Base-by-base conservation (phyloP, 1,140 invertebrate species). In the Cephus cinctus region DNA sequence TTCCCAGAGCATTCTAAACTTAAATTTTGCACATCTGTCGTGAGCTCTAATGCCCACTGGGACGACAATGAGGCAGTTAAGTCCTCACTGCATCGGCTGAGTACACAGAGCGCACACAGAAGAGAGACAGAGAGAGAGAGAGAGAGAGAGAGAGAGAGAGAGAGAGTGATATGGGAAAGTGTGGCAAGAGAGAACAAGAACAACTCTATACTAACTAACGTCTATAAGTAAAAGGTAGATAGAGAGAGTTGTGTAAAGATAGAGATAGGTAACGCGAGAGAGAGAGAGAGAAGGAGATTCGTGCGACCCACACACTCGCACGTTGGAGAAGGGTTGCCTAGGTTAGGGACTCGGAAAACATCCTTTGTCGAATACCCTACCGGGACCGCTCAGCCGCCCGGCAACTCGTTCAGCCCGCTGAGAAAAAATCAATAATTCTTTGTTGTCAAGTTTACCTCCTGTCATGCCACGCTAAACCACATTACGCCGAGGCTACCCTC, bases 331-430 rank as follows among this genome's bases (percentile, higher is more conserved):
- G 70, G 71, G 71, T 75, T 74, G 62, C 68, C 69, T 70, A 72
- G 71, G 70, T 75, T 74, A 73, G 71, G 70, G 69, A 71, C 68
- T 70, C 58, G 69, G 68, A 75, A 74, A 75, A 75, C 69, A 73
- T 73, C 66, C 70, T 75, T 74, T 74, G 71, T 76, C 69, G 64
- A 73, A 74, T 72, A 71, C 69, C 67, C 68, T 69, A 67, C 62
- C 64, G 68, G 67, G 63, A 69, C 65, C 70, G 65, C 59, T 71
- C 67, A 68, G 63, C 65, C 69, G 63, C 64, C 65, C 69, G 63
- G 64, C 65, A 67, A 70, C 70, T 74, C 66, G 66, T 70, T 70
- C 70, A 70, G 66, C 65, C 59, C 67, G 64, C 66, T 67, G 61
- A 70, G 63, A 67, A 71, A 47, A 71, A 69, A 74, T 70, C 71